These are phyloP conservation scores for Hypolimnas misippus DNA, from an alignment of 2,888 invertebrate species.

Conservation along the genomic window DNA sequence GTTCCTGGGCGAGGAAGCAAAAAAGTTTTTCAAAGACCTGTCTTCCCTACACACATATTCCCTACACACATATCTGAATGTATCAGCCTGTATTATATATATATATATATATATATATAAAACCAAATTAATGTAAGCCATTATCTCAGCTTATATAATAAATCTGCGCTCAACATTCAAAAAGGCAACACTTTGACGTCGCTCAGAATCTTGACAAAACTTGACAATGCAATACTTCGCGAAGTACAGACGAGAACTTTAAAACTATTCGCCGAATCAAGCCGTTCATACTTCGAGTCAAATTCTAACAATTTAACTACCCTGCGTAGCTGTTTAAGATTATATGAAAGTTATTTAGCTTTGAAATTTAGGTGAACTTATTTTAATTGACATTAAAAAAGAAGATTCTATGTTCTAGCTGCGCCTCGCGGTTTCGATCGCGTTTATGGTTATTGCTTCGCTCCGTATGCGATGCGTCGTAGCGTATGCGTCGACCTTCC, in stretches of 20 bases:
- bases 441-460: too few relatives aligned
- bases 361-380: too few relatives aligned
- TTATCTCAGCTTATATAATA: not conserved
- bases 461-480: too few relatives aligned
- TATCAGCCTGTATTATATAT: not conserved
- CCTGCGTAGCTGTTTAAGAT: constrained; percentile 5
- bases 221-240: not conserved
- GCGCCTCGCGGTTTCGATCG: too few relatives aligned
- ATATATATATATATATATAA: not conserved
- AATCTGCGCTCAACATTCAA: not conserved
- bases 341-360: not conserved
- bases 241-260: constrained; percentile 3
- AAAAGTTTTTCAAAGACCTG: too few relatives aligned
- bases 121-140: not conserved
- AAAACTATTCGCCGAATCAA: constrained; percentile 23
- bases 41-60: too few relatives aligned
- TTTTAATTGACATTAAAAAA: too few relatives aligned
- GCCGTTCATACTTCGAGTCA: constrained; percentile 10
- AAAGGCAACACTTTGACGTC: not conserved
- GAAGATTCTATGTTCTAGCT: too few relatives aligned
- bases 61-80: too few relatives aligned
- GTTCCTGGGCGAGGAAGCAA: too few relatives aligned
- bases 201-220: not conserved
- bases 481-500: too few relatives aligned
- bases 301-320: constrained; percentile 13